These are phyloP conservation scores for Siniperca scherzeri DNA, from an alignment of 2,797 vertebrate genomes.

Conservation along the genomic window DNA sequence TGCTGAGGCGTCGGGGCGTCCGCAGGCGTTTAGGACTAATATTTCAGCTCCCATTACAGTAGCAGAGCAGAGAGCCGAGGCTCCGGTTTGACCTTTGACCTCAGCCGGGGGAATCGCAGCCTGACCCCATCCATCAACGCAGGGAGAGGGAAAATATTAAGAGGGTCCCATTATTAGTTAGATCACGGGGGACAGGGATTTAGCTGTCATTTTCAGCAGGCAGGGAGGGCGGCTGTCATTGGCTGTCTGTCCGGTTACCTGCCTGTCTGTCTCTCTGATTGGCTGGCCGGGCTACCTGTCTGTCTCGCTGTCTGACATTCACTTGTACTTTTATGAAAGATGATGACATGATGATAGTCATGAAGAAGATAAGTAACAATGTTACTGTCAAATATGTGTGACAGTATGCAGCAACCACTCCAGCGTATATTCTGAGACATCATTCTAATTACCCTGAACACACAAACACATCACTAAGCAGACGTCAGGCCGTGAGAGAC, in stretches of 20 bases:
- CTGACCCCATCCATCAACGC: slow-evolving; percentile 83
- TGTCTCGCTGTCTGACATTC: background rate
- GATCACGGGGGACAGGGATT: slow-evolving; percentile 56
- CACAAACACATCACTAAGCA: background rate
- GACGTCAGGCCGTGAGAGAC: background rate
- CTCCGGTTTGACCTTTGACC: slow-evolving; percentile 74
- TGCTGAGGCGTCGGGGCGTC: slow-evolving; percentile 70
- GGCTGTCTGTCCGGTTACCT: slow-evolving; percentile 9
- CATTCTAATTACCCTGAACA: background rate
- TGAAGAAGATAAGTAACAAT: accelerated
- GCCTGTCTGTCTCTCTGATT: slow-evolving; percentile 23
- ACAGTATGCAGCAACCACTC: too few relatives aligned
- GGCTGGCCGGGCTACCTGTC: background rate
- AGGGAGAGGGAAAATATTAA: slow-evolving; percentile 64
- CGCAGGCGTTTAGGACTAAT: slow-evolving; percentile 77
- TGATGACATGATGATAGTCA: background rate
- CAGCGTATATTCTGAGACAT: too few relatives aligned
- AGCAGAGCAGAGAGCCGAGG: slow-evolving; percentile 67
- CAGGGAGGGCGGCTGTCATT: slow-evolving; percentile 12
- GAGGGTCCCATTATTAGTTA: slow-evolving; percentile 68
- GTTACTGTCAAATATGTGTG: background rate
- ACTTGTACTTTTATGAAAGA: background rate
- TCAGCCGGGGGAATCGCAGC: slow-evolving; percentile 66
- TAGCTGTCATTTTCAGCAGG: slow-evolving; percentile 42
- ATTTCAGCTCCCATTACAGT: slow-evolving; percentile 86